Percentiles rank a stretch among this genome's conserved stretches.
phyloP scores from a whole-genome alignment of 2,888 invertebrate species.

The Augochlorella aurata region DNA sequence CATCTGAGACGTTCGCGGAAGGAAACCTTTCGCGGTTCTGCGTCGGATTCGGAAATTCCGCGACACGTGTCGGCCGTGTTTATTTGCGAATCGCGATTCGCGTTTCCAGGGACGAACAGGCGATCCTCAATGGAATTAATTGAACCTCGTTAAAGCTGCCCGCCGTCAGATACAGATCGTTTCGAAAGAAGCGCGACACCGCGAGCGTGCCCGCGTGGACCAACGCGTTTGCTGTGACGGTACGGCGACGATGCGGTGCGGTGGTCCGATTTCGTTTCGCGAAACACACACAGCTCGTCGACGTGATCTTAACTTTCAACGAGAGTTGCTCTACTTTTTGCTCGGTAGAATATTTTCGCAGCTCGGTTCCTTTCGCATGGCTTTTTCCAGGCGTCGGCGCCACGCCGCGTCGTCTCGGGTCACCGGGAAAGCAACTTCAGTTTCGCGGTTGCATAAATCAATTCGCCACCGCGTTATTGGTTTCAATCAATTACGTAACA shows the following conservation, averaged over 20 bases:
- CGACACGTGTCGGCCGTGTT: constrained; percentile 18
- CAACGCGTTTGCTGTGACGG: background rate
- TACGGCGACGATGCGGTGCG: no score
- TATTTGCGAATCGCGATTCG: constrained; percentile 35
- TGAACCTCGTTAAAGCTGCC: constrained; percentile 58
- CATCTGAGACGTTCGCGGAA: no score
- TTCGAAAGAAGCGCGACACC: constrained; percentile 42
- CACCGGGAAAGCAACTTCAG: background rate
- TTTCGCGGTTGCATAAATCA: background rate
- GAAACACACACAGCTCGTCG: background rate
- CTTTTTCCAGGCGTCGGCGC: no score
- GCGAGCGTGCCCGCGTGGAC: background rate
- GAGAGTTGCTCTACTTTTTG: constrained; percentile 1
- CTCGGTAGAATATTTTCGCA: background rate
- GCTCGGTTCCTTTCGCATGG: background rate
- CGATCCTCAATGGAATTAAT: constrained; percentile 66
- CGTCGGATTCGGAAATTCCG: background rate
- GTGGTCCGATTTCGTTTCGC: background rate
- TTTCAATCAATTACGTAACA: constrained; percentile 1
- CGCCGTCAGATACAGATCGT: constrained; percentile 57
- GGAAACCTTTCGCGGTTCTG: background rate
- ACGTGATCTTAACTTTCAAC: background rate
- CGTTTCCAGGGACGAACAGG: constrained; percentile 51
- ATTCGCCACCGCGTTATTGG: background rate
- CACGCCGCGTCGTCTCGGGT: background rate